Conservation (phyloP, 2,888 invertebrate genomes). For the Salticus scenicus region DNA sequence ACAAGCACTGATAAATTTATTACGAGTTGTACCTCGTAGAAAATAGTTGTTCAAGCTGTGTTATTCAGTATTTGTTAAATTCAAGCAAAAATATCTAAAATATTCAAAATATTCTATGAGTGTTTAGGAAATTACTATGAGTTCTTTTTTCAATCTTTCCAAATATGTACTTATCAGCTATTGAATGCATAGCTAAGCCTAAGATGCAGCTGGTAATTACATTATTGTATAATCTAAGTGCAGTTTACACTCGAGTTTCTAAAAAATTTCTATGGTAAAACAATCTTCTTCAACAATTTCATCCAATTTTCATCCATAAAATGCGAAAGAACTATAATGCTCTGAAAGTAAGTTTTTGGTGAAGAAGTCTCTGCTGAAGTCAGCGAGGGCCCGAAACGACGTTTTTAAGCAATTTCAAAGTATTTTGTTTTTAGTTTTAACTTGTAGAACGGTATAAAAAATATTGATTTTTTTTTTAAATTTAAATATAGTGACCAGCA, state of each 20-base stretch:
- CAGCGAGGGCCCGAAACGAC: too few relatives aligned
- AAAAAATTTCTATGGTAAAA: slow-evolving; percentile 31
- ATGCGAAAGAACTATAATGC: slow-evolving; percentile 17
- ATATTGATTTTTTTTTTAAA: too few relatives aligned
- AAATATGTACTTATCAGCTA: slow-evolving; percentile 28
- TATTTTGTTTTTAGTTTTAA: too few relatives aligned
- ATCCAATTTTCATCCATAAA: slow-evolving; percentile 23
- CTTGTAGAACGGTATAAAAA: too few relatives aligned
- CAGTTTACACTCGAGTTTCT: slow-evolving; percentile 47
- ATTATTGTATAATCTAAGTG: slow-evolving; percentile 45
- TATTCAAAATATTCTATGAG: slow-evolving; percentile 40
- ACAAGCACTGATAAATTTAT: slow-evolving; percentile 52
- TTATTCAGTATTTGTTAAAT: slow-evolving; percentile 44
- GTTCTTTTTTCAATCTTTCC: slow-evolving; percentile 22
- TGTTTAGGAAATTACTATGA: slow-evolving; percentile 54
- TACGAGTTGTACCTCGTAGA: slow-evolving; percentile 51
- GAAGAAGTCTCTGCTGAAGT: too few relatives aligned
- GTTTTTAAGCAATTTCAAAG: too few relatives aligned
- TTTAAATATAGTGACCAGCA: too few relatives aligned
- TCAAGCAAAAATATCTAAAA: slow-evolving; percentile 65
- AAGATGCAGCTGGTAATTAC: slow-evolving; percentile 35
- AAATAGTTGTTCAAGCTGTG: slow-evolving; percentile 60
- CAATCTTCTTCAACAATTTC: slow-evolving; percentile 38
- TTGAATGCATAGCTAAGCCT: slow-evolving; percentile 43
- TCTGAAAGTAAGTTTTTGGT: background rate